Conservation (phyloP, 53 echinoderm and acorn worm species). For the Actinopyga echinites region DNA sequence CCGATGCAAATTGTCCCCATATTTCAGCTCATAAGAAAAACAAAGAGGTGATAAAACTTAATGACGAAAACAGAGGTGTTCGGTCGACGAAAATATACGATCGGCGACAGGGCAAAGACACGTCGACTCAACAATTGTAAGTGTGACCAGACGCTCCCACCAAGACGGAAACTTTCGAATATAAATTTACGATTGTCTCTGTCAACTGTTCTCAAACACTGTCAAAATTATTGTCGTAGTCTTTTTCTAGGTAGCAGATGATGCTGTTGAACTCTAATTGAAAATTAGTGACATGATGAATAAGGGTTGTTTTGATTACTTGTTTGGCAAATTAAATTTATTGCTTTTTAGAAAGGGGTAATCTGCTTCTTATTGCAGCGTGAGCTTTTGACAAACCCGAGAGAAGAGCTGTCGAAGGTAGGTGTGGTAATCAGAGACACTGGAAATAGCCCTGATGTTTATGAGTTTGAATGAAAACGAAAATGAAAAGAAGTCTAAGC, state of each 20-base stretch:
- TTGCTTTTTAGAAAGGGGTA: background rate
- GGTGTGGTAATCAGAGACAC: no score
- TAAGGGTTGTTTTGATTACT: slow-evolving; percentile 22
- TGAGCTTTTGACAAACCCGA: no score
- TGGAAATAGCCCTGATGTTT: no score
- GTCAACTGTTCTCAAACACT: slow-evolving; percentile 13
- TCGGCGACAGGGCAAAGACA: slow-evolving; percentile 9
- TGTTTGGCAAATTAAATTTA: slow-evolving; percentile 7
- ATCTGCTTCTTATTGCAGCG: no score
- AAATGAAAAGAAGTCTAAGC: no score
- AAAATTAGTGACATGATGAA: background rate
- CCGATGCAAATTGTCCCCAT: background rate
- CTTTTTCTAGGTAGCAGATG: background rate
- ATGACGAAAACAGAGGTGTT: background rate
- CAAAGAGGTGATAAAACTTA: slow-evolving; percentile 29
- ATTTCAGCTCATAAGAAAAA: background rate
- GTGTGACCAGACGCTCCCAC: slow-evolving; percentile 1
- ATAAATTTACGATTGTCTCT: slow-evolving; percentile 21
- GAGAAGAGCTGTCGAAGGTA: no score
- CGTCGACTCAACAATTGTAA: slow-evolving; percentile 19
- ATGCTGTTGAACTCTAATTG: no score
- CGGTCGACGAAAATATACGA: slow-evolving; percentile 8
- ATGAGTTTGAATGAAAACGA: no score
- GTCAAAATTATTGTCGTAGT: background rate
- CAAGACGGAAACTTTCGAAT: background rate